A percentile compares a stretch with the other conserved stretches of the same genome.
Evolutionary conservation across 1,140 invertebrate genomes (phyloP).

Genomic region (Halyomorpha halys): DNA sequence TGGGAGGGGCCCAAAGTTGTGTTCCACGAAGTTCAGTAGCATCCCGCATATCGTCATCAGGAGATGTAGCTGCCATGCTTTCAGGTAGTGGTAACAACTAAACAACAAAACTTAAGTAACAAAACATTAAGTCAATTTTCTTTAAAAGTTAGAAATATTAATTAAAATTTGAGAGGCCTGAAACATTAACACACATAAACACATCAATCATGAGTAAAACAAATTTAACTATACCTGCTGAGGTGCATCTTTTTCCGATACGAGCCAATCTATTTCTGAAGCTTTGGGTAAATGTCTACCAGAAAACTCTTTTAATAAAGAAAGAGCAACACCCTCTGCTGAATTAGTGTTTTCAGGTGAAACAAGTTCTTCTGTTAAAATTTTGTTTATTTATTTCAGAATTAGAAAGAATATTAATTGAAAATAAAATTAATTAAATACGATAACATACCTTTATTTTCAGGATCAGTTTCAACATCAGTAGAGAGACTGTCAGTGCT

Average conservation of each 20-base stretch:
- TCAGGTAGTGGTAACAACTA: conserved; percentile 63
- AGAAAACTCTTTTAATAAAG: conserved; percentile 62
- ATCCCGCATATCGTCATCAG: conserved; percentile 44
- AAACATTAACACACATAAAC: neutral
- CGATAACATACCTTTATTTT: conserved; percentile 37
- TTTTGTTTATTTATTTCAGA: no score
- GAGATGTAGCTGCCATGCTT: conserved; percentile 49
- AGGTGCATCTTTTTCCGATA: conserved; percentile 66
- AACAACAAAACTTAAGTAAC: neutral
- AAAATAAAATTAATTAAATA: neutral
- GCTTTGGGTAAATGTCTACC: conserved; percentile 66
- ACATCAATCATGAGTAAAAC: neutral
- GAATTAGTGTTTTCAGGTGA: conserved; percentile 40
- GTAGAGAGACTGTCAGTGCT: conserved; percentile 41
- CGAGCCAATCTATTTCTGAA: conserved; percentile 71
- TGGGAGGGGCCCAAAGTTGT: conserved; percentile 70
- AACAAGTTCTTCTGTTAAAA: neutral
- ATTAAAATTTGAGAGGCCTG: no score
- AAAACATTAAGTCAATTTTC: neutral
- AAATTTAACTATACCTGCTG: conserved; percentile 43
- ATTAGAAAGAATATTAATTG: neutral
- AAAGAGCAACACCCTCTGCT: conserved; percentile 69
- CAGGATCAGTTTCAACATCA: conserved; percentile 44
- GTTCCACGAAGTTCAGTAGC: conserved; percentile 58
- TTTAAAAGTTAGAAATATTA: neutral